Evolutionary conservation across 2,113 vertebrate species (phyloP), one percentile per base, ranked within the genome.

Genomic region (Hydrochoerus hydrochaeris): DNA sequence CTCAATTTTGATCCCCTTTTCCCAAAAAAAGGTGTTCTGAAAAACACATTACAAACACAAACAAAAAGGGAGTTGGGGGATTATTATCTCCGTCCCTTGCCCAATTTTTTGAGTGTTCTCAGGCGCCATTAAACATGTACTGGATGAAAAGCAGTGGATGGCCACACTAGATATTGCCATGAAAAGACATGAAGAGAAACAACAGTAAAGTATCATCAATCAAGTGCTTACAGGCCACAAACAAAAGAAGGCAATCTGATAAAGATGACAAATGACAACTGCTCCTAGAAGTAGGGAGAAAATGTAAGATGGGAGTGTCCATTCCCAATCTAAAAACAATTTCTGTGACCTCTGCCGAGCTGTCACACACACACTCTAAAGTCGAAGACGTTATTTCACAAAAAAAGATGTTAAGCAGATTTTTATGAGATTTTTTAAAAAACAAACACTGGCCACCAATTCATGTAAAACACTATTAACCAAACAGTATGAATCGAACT

Each of bases 31-130:
- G 7, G 7, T 9, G 85, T 81, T 46, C 57, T 49, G 28, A 90
- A 89, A 95, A 94, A 73, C 8, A 52, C 8, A 80, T 89, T 41
- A n/a, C 81, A 92, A 90, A 81, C n/a, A 92, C 26, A 88, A 73
- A 87, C 78, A 78, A 57, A 67, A 88, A 84, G 91, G 57, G 0
- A 85, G 32, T 77, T 69, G 38, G 26, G 26, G 10, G 28, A 38
- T 54, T 35, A 88, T 57, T 38, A 28, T 24, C 16, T 30, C 46
- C 14, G 32, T 1, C 38, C n/a, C 58, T 11, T 28, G 28, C 41
- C 88, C n/a, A 92, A 30, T 3, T 60, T 49, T 7, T 2, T 44
- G 82, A 78, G 14, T 3, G 24, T 11, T 62, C 41, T n/a, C 80
- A 44, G 54, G 1, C 14, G 28, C 69, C 57, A 41, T 62, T 19